These are phyloP conservation scores for Chloropsis cyanopogon DNA, from an alignment of 2,113 vertebrate species.

Conservation along the genomic window DNA sequence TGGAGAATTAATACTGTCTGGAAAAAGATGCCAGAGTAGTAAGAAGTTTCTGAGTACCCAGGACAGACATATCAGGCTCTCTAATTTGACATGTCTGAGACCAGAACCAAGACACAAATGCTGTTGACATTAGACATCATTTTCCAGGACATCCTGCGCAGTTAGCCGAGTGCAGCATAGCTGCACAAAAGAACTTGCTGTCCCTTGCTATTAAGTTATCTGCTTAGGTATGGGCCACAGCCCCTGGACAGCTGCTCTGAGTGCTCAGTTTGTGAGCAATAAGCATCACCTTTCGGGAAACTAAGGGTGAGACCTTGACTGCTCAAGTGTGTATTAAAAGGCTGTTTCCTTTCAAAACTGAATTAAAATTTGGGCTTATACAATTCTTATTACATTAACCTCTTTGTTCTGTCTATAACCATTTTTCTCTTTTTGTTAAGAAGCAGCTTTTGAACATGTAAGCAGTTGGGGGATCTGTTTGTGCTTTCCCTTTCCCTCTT, in stretches of 20 bases:
- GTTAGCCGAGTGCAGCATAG: neutral
- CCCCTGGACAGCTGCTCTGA: neutral
- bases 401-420: neutral
- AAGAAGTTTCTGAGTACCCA: neutral
- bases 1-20: neutral
- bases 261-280: neutral
- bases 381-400: neutral
- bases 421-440: neutral
- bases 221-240: neutral
- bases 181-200: neutral
- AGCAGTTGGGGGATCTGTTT: neutral
- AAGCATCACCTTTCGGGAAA: neutral
- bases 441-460: neutral
- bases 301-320: neutral
- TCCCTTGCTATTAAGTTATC: neutral
- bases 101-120: neutral
- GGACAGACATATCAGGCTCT: neutral
- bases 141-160: neutral
- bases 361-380: neutral
- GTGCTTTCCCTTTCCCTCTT: neutral
- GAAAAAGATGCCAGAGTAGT: neutral
- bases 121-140: neutral
- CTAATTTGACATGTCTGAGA: neutral
- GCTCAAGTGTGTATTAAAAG: neutral
- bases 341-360: neutral